phyloP scores from a whole-genome alignment of 1,140 invertebrate genomes.

The Apocrypta bakeri region DNA sequence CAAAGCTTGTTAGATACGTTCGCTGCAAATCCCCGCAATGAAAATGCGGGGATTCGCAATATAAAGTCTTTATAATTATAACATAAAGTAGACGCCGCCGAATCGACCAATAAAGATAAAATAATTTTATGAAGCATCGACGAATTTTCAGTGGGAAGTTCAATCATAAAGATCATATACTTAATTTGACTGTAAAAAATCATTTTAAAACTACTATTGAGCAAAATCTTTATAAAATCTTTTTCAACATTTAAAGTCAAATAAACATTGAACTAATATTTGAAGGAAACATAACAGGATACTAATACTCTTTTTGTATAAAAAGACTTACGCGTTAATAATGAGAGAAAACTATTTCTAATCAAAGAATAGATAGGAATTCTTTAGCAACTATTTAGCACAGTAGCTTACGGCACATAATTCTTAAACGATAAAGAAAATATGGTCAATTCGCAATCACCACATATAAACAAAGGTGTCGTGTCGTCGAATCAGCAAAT shows the following conservation, averaged over 20 bases:
- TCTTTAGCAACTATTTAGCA: slow-evolving; percentile 19
- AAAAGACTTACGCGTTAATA: background rate
- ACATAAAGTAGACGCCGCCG: background rate
- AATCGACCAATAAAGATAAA: background rate
- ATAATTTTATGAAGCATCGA: slow-evolving; percentile 9
- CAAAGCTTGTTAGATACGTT: slow-evolving; percentile 21
- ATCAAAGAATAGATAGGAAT: slow-evolving; percentile 15
- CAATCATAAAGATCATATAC: background rate
- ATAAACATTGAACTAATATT: background rate
- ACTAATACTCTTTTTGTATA: background rate
- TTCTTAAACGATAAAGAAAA: slow-evolving; percentile 19
- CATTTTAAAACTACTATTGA: background rate
- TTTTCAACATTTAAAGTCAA: background rate
- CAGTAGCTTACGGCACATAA: slow-evolving; percentile 9
- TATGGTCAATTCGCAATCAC: slow-evolving; percentile 19
- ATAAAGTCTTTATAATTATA: too few species aligned
- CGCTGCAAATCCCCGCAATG: background rate
- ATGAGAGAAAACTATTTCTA: slow-evolving; percentile 25
- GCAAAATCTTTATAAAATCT: background rate
- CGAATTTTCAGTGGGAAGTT: slow-evolving; percentile 1
- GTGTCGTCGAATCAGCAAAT: background rate
- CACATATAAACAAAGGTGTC: slow-evolving; percentile 1
- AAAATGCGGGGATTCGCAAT: too few species aligned
- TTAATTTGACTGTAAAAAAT: background rate
- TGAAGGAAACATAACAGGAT: background rate